Evolutionary conservation across 2,113 vertebrate genomes (phyloP).

Genomic region (Anhinga anhinga): DNA sequence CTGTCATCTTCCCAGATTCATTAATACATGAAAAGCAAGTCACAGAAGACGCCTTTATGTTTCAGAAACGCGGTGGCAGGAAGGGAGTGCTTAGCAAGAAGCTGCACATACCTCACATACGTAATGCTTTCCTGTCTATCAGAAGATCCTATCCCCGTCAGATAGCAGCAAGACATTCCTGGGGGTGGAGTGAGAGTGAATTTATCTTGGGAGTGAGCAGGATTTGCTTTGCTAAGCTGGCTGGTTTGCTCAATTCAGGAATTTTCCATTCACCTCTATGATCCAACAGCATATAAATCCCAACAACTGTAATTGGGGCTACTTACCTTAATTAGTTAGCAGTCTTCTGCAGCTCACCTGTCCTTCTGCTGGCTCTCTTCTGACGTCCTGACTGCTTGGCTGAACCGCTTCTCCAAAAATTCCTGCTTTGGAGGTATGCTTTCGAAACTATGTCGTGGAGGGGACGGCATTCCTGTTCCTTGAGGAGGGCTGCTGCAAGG

Average conservation of each 20-base stretch:
- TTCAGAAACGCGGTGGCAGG: not conserved
- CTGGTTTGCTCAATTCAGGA: conserved; percentile 43
- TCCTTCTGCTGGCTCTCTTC: not conserved
- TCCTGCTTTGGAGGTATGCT: conserved; percentile 29
- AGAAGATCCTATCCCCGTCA: conserved; percentile 49
- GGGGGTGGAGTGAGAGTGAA: conserved; percentile 56
- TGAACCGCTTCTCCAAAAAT: not conserved
- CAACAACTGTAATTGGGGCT: not conserved
- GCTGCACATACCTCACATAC: conserved; percentile 23
- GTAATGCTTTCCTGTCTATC: conserved; percentile 30
- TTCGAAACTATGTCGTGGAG: not conserved
- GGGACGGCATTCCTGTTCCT: not conserved
- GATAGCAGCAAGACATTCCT: conserved; percentile 62
- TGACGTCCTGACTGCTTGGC: not conserved
- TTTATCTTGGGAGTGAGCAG: conserved; percentile 47
- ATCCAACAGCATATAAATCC: not conserved
- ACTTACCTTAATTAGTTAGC: not conserved
- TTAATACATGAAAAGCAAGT: conserved; percentile 2
- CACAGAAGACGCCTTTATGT: not conserved
- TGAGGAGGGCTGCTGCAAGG: not conserved
- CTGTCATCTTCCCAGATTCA: conserved; percentile 19
- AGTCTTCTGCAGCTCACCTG: conserved; percentile 5
- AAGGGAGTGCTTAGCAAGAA: not conserved
- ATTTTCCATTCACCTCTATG: conserved; percentile 47
- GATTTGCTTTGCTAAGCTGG: conserved; percentile 40